Conservation (phyloP, 1,140 invertebrate species). For the Drosophila parabipectinata region DNA sequence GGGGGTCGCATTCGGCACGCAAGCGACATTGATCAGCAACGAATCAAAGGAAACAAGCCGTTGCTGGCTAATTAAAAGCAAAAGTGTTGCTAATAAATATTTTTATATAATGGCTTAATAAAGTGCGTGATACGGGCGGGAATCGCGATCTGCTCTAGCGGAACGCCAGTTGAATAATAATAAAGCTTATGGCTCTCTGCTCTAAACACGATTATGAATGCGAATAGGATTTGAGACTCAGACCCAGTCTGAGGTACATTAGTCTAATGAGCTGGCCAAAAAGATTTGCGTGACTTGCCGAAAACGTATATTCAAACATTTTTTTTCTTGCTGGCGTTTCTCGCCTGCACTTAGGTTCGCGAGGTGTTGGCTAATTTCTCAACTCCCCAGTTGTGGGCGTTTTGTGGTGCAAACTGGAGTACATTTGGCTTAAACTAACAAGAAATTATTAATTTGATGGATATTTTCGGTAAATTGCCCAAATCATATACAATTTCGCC, state of each 20-base stretch:
- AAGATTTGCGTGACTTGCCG: constrained; percentile 70
- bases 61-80: constrained; percentile 69
- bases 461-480: neutral
- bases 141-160: constrained; percentile 45
- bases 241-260: constrained; percentile 35
- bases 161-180: constrained; percentile 69
- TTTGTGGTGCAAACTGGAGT: constrained; percentile 29
- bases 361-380: constrained; percentile 40
- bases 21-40: constrained; percentile 41
- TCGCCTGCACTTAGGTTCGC: constrained; percentile 25
- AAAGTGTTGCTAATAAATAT: constrained; percentile 67
- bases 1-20: constrained; percentile 61
- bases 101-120: constrained; percentile 77
- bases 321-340: constrained; percentile 10
- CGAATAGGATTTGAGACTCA: constrained; percentile 47
- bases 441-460: neutral
- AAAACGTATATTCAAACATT: constrained; percentile 11
- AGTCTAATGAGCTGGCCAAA: constrained; percentile 66
- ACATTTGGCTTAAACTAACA: constrained; percentile 16
- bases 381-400: constrained; percentile 25
- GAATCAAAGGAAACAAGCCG: constrained; percentile 55
- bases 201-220: constrained; percentile 51
- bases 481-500: constrained; percentile 1
- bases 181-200: constrained; percentile 46
- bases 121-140: constrained; percentile 64